Base-by-base conservation (phyloP, 2,888 invertebrate species). In the Coremacera marginata region DNA sequence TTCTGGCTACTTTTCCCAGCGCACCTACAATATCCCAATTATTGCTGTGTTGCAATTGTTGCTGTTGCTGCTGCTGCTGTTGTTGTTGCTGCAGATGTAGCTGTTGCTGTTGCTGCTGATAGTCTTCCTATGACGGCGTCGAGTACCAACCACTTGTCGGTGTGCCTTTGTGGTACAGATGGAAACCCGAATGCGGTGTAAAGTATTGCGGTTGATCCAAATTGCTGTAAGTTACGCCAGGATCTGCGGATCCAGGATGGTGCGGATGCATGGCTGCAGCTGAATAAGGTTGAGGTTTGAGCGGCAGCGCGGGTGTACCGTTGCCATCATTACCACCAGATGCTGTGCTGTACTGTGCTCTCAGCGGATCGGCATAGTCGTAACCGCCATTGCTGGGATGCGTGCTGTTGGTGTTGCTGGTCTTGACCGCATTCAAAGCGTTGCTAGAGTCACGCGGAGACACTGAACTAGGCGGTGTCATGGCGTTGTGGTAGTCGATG, bases 391-490 rank as follows among this genome's bases (percentile, higher is more conserved):
- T 81, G 1, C 76, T 76, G 60, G 80, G 78, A 9, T 80, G 77
- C 19, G 81, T 76, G 22, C 70, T 55, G 31, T 70, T 51, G 1
- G 70, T 55, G 16, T 76, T 72, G 3, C 77, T 63, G n/a, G 79
- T 62, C 72, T 80, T 80, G 88, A 90, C 81, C 79, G 90, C 81
- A 80, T 88, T 87, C 52, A 85, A 81, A 80, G 91, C 84, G 88
- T 95, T 87, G 92, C 92, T 88, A 90, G 93, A 96, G 86, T 98
- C 98, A 79, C 97, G 92, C 0, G 98, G 98, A 5, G 98, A 98
- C 1, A 98, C 98, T 4, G 98, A 98, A n/a, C 97, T 96, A 72
- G 98, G 98, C 73, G 98, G 98, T 5, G 98, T 98, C 96, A 98
- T 98, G 68, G 96, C 96, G 57, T 96, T 95, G 88, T 97, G 97